A percentile compares a stretch with the other conserved stretches of the same genome.
Conservation (phyloP, 2,113 vertebrate species). For the Albula glossodonta region DNA sequence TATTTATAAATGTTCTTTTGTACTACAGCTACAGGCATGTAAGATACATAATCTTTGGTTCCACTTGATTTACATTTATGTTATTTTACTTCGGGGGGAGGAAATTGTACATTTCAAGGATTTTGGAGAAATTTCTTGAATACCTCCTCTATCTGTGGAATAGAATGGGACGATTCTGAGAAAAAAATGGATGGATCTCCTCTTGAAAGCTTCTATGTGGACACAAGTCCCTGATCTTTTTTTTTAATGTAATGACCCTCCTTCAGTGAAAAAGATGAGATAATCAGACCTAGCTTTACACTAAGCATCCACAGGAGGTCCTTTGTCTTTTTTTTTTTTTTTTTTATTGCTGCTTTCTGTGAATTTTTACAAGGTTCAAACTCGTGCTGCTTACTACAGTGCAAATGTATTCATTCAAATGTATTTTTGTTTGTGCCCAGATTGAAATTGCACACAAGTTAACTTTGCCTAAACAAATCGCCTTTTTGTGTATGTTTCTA, state of each 20-base stretch:
- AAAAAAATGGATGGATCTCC: background rate
- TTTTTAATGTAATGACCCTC: background rate
- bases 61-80: background rate
- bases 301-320: background rate
- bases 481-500: background rate
- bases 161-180: background rate
- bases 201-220: background rate
- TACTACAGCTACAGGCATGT: conserved; percentile 1
- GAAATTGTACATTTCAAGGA: conserved; percentile 1
- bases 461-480: conserved; percentile 13
- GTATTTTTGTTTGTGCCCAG: background rate
- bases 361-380: background rate
- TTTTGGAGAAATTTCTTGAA: background rate
- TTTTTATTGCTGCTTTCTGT: conserved; percentile 21
- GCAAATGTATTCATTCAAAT: background rate
- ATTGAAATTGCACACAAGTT: conserved; percentile 16
- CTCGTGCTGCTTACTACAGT: background rate
- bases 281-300: background rate
- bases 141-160: background rate
- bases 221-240: background rate
- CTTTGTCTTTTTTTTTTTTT: conserved; percentile 12
- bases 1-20: conserved; percentile 30
- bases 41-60: conserved; percentile 12
- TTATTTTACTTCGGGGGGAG: background rate
- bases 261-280: background rate